A percentile compares a stretch with the other conserved stretches of the same genome.
Conservation (phyloP, 2,797 vertebrate species). For the Protonibea diacanthus region DNA sequence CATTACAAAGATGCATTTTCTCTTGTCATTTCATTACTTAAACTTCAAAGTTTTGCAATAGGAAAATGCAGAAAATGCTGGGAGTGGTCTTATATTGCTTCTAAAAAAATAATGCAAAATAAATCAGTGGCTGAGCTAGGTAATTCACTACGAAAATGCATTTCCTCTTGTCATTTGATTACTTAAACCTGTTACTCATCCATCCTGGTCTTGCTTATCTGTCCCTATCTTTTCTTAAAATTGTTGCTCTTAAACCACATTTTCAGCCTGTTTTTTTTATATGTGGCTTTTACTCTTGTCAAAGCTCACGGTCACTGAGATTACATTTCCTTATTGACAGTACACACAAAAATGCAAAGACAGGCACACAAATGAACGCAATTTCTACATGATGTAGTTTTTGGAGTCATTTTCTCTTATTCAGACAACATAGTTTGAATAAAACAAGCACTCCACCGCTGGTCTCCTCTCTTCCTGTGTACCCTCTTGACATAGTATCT, state of each 20-base stretch:
- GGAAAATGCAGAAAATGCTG: conserved; percentile 3
- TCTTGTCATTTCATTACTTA: conserved; percentile 1
- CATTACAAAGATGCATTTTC: not conserved
- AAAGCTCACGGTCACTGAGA: not conserved
- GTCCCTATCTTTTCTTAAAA: conserved; percentile 6
- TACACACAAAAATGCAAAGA: conserved; percentile 10
- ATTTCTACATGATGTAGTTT: conserved; percentile 21
- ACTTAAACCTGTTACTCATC: conserved; percentile 37
- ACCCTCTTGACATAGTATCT: conserved; percentile 48
- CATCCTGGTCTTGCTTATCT: too few species aligned
- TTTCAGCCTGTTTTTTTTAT: not conserved
- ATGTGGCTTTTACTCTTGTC: not conserved
- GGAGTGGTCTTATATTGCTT: not conserved
- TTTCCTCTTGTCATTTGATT: conserved; percentile 7
- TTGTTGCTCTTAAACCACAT: conserved; percentile 9
- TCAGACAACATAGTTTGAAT: conserved; percentile 26
- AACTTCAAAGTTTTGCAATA: conserved; percentile 22
- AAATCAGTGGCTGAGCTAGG: conserved; percentile 19
- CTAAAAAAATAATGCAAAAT: conserved; percentile 41
- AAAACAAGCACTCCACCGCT: conserved; percentile 23
- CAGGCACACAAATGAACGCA: not conserved
- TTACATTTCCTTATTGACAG: not conserved
- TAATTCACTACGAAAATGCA: conserved; percentile 16
- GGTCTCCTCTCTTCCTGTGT: conserved; percentile 13
- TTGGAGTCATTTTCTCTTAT: conserved; percentile 25